Base-by-base conservation (phyloP, 2,113 vertebrate species). In the Sinocyclocheilus rhinocerous region DNA sequence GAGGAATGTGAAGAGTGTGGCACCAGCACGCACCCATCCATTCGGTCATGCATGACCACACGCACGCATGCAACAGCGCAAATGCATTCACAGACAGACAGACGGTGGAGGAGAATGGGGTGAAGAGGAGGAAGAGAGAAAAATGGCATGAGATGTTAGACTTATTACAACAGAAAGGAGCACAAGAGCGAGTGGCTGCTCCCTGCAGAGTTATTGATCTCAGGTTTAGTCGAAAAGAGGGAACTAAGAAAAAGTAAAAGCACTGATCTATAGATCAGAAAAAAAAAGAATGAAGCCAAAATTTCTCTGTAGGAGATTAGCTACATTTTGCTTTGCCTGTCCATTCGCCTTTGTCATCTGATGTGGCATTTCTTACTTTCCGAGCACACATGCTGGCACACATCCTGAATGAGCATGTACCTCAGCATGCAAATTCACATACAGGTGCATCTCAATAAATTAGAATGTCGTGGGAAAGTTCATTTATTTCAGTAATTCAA, bases 151-250 rank as follows among this genome's bases (percentile, higher is more conserved):
- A 84, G 86, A 92, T 91, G 90, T 93, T 94, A 92, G 89, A 93
- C 90, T 91, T 90, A 91, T 92, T 92, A 89, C 90, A 90, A 92
- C 91, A 88, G 91, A 88, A 76, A 93, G 22, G 11, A 67, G 76
- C 36, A 75, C 50, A 79, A 63, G 81, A 75, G 81, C 69, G 48
- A 45, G 69, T 63, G 76, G 84, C 75, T 24, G 87, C 89, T 90
- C 84, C 88, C 89, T 89, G 92, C 87, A 92, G 89, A 90, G 91
- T 89, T 90, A 93, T 92, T 91, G 91, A 94, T 93, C 92, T 92
- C 83, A 91, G 91, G 79, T 91, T 91, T 89, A 91, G 89, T 50
- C 9, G 20, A 76, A 86, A 92, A 85, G 86, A 87, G 70, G 90
- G 88, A 90, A 90, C 86, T n/a, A 36, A 61, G 11, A n/a, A 76